A percentile compares a stretch with the other conserved stretches of the same genome.
phyloP scores from a whole-genome alignment of 2,113 vertebrate genomes.

The Plotosus lineatus region DNA sequence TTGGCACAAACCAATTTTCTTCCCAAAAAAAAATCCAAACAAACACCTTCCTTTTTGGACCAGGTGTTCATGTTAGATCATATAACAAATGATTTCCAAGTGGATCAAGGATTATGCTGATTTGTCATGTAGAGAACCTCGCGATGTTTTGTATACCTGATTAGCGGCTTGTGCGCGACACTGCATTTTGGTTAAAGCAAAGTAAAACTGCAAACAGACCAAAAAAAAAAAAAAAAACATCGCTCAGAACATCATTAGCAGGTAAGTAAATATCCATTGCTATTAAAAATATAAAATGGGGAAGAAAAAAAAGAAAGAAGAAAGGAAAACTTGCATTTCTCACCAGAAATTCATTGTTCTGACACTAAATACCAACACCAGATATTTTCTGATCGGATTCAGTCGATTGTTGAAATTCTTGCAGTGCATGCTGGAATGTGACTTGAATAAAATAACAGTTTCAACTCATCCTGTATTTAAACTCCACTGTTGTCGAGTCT shows the following conservation, averaged over 20 bases:
- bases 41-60: not conserved
- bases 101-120: not conserved
- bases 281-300: not conserved
- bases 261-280: not conserved
- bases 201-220: slow-evolving; percentile 8
- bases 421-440: not conserved
- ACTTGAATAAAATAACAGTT: not conserved
- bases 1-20: not conserved
- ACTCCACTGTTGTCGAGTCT: not conserved
- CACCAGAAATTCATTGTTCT: not conserved
- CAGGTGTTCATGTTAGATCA: not conserved
- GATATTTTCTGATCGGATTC: not conserved
- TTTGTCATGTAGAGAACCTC: not conserved
- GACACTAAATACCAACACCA: not conserved
- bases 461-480: not conserved
- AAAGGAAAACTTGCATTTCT: slow-evolving; percentile 59
- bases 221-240: not conserved
- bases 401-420: not conserved
- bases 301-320: not conserved
- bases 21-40: too few relatives aligned
- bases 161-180: not conserved
- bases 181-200: slow-evolving; percentile 15
- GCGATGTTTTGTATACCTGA: not conserved
- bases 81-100: not conserved
- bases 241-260: not conserved